Conservation (phyloP, 2,888 invertebrate species). For the Brenthis ino region DNA sequence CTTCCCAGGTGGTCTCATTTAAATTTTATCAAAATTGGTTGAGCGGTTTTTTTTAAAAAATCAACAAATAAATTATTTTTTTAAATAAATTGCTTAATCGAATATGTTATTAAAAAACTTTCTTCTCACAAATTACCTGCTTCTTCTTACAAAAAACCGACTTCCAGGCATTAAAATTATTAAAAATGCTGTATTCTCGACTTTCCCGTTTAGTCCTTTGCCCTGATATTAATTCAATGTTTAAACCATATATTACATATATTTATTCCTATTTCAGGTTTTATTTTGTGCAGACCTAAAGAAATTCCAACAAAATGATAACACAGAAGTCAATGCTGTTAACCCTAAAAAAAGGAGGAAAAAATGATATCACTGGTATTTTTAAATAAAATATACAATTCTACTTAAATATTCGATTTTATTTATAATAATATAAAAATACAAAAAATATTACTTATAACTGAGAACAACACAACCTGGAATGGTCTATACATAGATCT, state of each 20-base stretch:
- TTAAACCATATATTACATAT: neutral
- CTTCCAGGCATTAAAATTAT: too few relatives aligned
- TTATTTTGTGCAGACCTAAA: slow-evolving; percentile 91
- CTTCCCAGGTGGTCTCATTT: too few relatives aligned
- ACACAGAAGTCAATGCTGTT: slow-evolving; percentile 38
- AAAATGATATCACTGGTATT: slow-evolving; percentile 33
- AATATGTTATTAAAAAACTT: too few relatives aligned
- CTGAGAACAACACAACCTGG: slow-evolving; percentile 31
- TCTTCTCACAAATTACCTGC: too few relatives aligned
- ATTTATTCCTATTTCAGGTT: slow-evolving; percentile 78
- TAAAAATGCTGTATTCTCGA: too few relatives aligned
- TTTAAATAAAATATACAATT: slow-evolving; percentile 42
- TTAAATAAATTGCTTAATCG: too few relatives aligned
- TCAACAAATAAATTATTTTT: too few relatives aligned
- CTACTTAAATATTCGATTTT: slow-evolving; percentile 15
- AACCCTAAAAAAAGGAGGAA: slow-evolving; percentile 58
- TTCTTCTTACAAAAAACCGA: too few relatives aligned
- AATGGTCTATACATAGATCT: slow-evolving; percentile 27
- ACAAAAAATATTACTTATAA: slow-evolving; percentile 10
- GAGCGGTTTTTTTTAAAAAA: too few relatives aligned
- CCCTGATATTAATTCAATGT: too few relatives aligned
- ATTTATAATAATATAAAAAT: slow-evolving; percentile 16
- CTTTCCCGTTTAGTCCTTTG: too few relatives aligned
- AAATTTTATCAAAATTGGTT: too few relatives aligned
- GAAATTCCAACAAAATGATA: slow-evolving; percentile 82